Evolutionary conservation across 1,140 invertebrate species (phyloP).

Genomic region (Nilaparvata lugens): DNA sequence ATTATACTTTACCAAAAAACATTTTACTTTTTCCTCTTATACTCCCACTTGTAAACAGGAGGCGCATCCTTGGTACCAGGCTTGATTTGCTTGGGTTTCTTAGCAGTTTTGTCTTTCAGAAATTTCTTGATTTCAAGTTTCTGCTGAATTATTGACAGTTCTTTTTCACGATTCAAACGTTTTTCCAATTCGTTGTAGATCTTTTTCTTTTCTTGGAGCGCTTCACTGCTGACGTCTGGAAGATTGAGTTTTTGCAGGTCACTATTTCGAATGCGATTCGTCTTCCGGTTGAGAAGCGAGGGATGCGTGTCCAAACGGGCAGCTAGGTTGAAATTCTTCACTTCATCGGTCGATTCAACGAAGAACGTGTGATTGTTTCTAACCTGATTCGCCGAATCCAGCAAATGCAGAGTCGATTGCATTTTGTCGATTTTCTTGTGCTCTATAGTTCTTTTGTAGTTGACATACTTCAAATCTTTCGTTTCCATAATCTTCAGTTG

Average conservation of each 20-base stretch:
- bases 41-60: constrained; percentile 79
- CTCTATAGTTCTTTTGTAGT: constrained; percentile 76
- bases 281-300: constrained; percentile 51
- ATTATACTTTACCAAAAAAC: too few species aligned
- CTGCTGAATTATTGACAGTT: constrained; percentile 68
- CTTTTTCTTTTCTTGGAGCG: constrained; percentile 48
- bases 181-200: constrained; percentile 71
- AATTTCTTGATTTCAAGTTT: constrained; percentile 74
- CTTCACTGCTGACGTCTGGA: constrained; percentile 36
- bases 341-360: constrained; percentile 55
- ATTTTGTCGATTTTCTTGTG: constrained; percentile 79
- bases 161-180: constrained; percentile 70
- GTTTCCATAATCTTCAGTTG: constrained; percentile 84
- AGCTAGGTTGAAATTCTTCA: constrained; percentile 57
- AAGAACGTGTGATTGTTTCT: constrained; percentile 77
- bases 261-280: constrained; percentile 54
- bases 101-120: constrained; percentile 51
- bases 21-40: constrained; percentile 56
- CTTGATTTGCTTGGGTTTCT: constrained; percentile 54
- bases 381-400: constrained; percentile 56
- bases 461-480: constrained; percentile 85
- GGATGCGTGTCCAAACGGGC: constrained; percentile 68
- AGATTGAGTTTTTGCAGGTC: constrained; percentile 49
- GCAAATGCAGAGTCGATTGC: constrained; percentile 71
- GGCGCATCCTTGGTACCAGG: constrained; percentile 57